These are phyloP conservation scores for Babylonia areolata DNA, from an alignment of 1,140 invertebrate species.

Conservation along the genomic window DNA sequence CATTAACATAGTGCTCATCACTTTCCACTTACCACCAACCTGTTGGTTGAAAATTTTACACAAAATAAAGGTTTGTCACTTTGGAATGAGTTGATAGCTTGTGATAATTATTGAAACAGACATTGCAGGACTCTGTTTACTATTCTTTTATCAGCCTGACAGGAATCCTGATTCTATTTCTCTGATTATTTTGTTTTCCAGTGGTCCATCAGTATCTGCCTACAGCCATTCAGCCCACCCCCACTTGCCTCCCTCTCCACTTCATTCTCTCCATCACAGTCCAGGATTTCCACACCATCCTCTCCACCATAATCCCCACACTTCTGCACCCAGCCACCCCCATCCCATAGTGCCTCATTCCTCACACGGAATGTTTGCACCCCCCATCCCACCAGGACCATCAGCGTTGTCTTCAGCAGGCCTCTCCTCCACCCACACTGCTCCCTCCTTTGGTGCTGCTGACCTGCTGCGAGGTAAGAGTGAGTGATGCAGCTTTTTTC, in stretches of 20 bases:
- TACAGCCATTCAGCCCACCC: conserved; percentile 54
- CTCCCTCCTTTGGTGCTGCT: conserved; percentile 42
- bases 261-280: conserved; percentile 30
- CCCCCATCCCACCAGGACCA: conserved; percentile 71
- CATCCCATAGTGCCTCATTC: conserved; percentile 74
- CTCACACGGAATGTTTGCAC: conserved; percentile 75
- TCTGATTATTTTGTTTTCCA: conserved; percentile 49
- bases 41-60: too few relatives aligned
- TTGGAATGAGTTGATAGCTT: too few relatives aligned
- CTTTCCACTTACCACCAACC: too few relatives aligned
- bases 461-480: conserved; percentile 59
- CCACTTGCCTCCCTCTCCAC: conserved; percentile 46
- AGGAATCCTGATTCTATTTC: too few relatives aligned
- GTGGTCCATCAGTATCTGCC: conserved; percentile 44
- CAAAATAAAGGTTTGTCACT: too few relatives aligned
- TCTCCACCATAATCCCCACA: conserved; percentile 65
- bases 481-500: background rate
- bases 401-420: conserved; percentile 74
- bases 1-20: too few relatives aligned
- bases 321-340: conserved; percentile 80
- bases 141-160: too few relatives aligned
- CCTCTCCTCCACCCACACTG: conserved; percentile 72
- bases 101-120: too few relatives aligned
- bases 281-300: conserved; percentile 62
- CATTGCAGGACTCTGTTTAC: too few relatives aligned